Base-by-base conservation (phyloP, 2,113 vertebrate genomes). In the Carlito syrichta region DNA sequence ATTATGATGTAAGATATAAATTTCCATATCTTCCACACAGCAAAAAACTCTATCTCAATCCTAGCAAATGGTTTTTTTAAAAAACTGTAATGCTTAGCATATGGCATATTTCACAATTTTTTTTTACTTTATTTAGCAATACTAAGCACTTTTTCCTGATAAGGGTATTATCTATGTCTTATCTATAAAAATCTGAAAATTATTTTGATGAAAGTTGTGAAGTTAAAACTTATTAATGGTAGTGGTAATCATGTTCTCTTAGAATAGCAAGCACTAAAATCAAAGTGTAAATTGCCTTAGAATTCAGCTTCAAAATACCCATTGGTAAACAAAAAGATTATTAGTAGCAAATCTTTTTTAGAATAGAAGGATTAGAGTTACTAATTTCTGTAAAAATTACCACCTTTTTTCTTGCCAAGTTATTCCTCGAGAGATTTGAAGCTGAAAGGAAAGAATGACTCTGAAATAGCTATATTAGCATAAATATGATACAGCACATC, bases 21-120 rank as follows among this genome's bases (percentile, higher is more conserved):
- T 98, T 97, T 98, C 94, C 97, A 96, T 96, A 97, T 89, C 86
- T 91, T 96, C 58, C n/a, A 95, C 90, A 92, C 45, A 97, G 97
- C 74, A 96, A 96, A 95, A 97, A 92, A 27, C 0, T 60, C 45
- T 76, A 82, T 96, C 48, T 97, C 94, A 96, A 89, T 71, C 66
- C 79, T 2, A 9, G 89, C 25, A 95, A 97, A 96, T 68, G 78
- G 79, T 19, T 68, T 96, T n/a, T 81, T 56, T 54, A 10, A 73
- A 87, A 94, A 79, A 89, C 95, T 38, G 87, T 52, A 94, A 78
- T 56, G 45, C 43, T 91, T 93, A 91, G 86, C 68, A 91, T 94
- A 83, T 58, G 35, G 77, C 86, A 89, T 89, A 93, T 96, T 94
- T 95, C 79, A 91, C 45, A 81, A 87, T n/a, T 58, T 91, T n/a